Evolutionary conservation across 2,888 invertebrate species (phyloP).

Genomic region (Enchytraeus crypticus): DNA sequence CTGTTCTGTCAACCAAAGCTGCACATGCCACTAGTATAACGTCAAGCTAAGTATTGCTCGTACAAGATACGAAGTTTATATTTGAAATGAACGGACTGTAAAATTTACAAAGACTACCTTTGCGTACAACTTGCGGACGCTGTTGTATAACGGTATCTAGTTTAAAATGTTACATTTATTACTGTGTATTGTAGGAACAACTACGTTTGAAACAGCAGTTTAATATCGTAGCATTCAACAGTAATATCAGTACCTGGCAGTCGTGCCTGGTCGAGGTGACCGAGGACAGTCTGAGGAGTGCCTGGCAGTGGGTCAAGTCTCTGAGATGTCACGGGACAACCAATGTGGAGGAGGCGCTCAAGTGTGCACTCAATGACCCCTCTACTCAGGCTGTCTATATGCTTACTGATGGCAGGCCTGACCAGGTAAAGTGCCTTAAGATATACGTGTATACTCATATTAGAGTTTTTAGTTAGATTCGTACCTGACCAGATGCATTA

Average conservation of each 20-base stretch:
- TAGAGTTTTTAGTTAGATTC: too few relatives aligned
- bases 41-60: too few relatives aligned
- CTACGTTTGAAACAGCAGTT: conserved; percentile 46
- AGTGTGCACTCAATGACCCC: conserved; percentile 43
- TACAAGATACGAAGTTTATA: too few relatives aligned
- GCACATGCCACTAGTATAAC: too few relatives aligned
- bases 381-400: conserved; percentile 47
- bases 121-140: too few relatives aligned
- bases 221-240: conserved; percentile 46
- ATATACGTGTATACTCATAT: neutral
- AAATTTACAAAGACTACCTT: too few relatives aligned
- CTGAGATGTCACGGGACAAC: conserved; percentile 46
- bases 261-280: conserved; percentile 44
- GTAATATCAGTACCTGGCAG: conserved; percentile 40
- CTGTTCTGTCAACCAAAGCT: too few relatives aligned
- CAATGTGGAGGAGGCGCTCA: conserved; percentile 45
- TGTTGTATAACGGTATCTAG: too few relatives aligned
- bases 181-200: too few relatives aligned
- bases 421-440: conserved; percentile 35
- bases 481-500: too few relatives aligned
- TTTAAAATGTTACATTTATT: too few relatives aligned
- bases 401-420: conserved; percentile 48
- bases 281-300: conserved; percentile 40
- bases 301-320: conserved; percentile 36
- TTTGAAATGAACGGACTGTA: too few relatives aligned